These are phyloP conservation scores for Nothobranchius furzeri DNA, from an alignment of 2,113 vertebrate species.

Conservation along the genomic window DNA sequence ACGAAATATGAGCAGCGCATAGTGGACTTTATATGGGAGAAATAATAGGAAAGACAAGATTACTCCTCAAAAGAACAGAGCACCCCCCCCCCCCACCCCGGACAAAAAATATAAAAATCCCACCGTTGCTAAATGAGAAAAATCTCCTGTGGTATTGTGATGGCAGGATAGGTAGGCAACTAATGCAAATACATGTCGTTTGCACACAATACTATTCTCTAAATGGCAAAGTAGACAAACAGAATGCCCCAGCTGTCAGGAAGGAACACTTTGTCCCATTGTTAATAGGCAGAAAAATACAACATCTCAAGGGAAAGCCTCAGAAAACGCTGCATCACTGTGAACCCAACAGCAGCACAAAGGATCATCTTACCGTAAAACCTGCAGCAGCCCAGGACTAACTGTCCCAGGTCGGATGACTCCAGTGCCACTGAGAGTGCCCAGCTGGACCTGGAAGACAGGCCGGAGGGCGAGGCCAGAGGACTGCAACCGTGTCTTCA, in stretches of 20 bases:
- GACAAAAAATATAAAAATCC: background rate
- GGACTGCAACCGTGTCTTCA: constrained; percentile 94
- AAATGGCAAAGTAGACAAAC: background rate
- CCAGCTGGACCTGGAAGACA: constrained; percentile 92
- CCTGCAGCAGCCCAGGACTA: constrained; percentile 87
- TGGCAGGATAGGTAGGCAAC: background rate
- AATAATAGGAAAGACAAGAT: constrained; percentile 8
- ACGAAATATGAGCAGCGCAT: constrained; percentile 3
- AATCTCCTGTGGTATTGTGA: background rate
- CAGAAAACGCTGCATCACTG: background rate
- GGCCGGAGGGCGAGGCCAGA: constrained; percentile 88
- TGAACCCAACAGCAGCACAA: constrained; percentile 7
- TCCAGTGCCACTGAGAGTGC: constrained; percentile 88
- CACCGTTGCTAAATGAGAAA: too few relatives aligned
- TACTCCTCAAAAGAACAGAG: background rate
- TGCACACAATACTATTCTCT: background rate
- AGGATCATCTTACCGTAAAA: constrained; percentile 87
- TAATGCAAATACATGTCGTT: background rate
- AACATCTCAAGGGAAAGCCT: background rate
- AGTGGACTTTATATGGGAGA: constrained; percentile 4
- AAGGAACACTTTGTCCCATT: constrained; percentile 24
- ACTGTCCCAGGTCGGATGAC: constrained; percentile 89
- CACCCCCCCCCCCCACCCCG: too few relatives aligned
- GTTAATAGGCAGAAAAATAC: constrained; percentile 9
- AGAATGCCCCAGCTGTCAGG: background rate